Percentiles rank a stretch among this genome's conserved stretches.
Evolutionary conservation across 1,140 invertebrate species (phyloP).

Genomic region (Popillia japonica): DNA sequence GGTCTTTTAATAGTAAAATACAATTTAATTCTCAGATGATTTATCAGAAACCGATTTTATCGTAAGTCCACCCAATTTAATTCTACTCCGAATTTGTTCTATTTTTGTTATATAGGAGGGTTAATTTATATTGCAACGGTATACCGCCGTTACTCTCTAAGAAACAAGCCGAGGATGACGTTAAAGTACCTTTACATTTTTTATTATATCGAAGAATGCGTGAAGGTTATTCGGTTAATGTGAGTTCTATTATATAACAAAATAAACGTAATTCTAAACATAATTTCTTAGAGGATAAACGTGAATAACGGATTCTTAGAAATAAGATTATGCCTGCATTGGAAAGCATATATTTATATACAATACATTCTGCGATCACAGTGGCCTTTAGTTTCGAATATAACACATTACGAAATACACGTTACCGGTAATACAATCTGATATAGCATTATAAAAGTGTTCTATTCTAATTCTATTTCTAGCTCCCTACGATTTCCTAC

Average conservation of each 20-base stretch:
- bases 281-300: slow-evolving; percentile 61
- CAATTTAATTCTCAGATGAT: slow-evolving; percentile 38
- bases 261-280: background rate
- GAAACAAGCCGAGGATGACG: slow-evolving; percentile 72
- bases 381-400: slow-evolving; percentile 66
- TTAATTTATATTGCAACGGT: slow-evolving; percentile 67
- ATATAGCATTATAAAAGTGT: background rate
- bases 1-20: slow-evolving; percentile 73
- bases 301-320: slow-evolving; percentile 70
- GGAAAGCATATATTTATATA: slow-evolving; percentile 79
- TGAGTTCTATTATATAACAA: slow-evolving; percentile 56
- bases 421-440: slow-evolving; percentile 65
- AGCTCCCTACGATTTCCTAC: slow-evolving; percentile 82
- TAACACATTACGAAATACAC: slow-evolving; percentile 67
- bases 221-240: slow-evolving; percentile 82
- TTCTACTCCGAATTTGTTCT: too few relatives aligned
- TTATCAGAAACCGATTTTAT: slow-evolving; percentile 10
- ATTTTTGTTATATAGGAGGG: too few relatives aligned
- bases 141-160: slow-evolving; percentile 69
- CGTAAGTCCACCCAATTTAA: slow-evolving; percentile 9
- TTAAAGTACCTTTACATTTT: slow-evolving; percentile 71
- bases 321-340: slow-evolving; percentile 74
- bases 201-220: slow-evolving; percentile 79
- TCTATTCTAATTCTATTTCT: slow-evolving; percentile 48
- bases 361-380: slow-evolving; percentile 72